phyloP scores from a whole-genome alignment of 2,888 invertebrate species.

The Orgyia antiqua region DNA sequence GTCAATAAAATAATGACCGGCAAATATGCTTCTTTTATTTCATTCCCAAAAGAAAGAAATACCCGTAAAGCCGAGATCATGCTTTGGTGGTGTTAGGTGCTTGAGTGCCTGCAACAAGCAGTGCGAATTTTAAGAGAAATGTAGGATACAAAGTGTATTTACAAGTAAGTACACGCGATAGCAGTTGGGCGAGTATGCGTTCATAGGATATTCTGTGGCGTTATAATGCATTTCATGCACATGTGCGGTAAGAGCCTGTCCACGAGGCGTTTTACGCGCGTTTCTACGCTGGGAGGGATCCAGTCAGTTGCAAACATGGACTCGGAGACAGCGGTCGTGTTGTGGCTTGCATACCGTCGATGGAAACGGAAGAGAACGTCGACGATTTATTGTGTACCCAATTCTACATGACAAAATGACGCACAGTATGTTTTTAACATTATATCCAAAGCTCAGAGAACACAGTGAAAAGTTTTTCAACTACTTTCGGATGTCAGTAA shows the following conservation, averaged over 20 bases:
- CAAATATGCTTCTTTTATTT: slow-evolving; percentile 11
- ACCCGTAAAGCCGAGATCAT: too few relatives aligned
- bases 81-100: too few relatives aligned
- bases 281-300: slow-evolving; percentile 2
- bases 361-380: slow-evolving; percentile 3
- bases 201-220: too few relatives aligned
- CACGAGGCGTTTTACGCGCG: slow-evolving; percentile 5
- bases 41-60: slow-evolving; percentile 3
- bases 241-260: too few relatives aligned
- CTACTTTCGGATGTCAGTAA: slow-evolving; percentile 17
- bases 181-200: too few relatives aligned
- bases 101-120: too few relatives aligned
- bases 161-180: too few relatives aligned
- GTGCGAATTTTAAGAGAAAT: too few relatives aligned
- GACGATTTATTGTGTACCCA: slow-evolving; percentile 9
- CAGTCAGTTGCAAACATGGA: slow-evolving; percentile 7
- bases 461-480: slow-evolving; percentile 18
- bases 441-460: slow-evolving; percentile 17
- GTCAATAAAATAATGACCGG: slow-evolving; percentile 54
- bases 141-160: too few relatives aligned
- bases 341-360: slow-evolving; percentile 9
- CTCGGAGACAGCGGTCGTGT: slow-evolving; percentile 6
- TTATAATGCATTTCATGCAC: too few relatives aligned
- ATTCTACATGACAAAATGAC: slow-evolving; percentile 19
- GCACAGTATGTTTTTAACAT: slow-evolving; percentile 17